Evolutionary conservation across 2,797 vertebrate species (phyloP).

Genomic region (Lacerta agilis): DNA sequence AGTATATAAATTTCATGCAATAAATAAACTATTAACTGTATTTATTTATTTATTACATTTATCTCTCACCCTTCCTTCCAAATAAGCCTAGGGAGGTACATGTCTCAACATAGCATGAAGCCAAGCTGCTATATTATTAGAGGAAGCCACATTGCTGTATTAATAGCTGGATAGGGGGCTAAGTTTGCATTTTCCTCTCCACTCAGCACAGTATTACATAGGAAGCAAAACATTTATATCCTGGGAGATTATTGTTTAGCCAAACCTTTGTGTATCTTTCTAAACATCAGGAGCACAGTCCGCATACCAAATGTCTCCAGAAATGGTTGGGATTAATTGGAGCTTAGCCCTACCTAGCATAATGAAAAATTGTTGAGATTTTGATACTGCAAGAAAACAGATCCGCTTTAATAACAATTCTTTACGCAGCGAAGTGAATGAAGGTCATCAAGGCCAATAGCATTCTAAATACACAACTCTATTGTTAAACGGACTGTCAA

Average conservation of each 20-base stretch:
- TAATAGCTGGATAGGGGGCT: conserved; percentile 43
- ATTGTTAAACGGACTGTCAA: conserved; percentile 84
- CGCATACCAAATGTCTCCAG: conserved; percentile 77
- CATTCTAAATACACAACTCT: conserved; percentile 86
- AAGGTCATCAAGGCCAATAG: conserved; percentile 94
- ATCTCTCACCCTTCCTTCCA: too few species aligned
- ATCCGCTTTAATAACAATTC: conserved; percentile 95
- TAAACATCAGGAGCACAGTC: background rate
- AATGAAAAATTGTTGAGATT: conserved; percentile 88
- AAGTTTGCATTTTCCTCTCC: conserved; percentile 34
- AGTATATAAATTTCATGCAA: too few species aligned
- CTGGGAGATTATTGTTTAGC: conserved; percentile 51
- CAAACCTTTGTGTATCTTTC: conserved; percentile 19
- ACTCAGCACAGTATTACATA: conserved; percentile 51
- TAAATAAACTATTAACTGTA: too few species aligned
- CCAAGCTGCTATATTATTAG: conserved; percentile 39
- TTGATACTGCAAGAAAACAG: conserved; percentile 88
- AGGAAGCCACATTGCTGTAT: conserved; percentile 27
- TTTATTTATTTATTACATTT: too few species aligned
- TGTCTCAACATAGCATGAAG: conserved; percentile 12
- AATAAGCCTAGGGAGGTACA: too few species aligned
- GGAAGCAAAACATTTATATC: conserved; percentile 28
- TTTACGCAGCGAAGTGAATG: conserved; percentile 90
- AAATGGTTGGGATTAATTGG: conserved; percentile 89
- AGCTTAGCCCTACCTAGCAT: conserved; percentile 84